Percentiles rank a stretch among this genome's conserved stretches.
Evolutionary conservation across 37 sponge, comb jelly and placozoan genomes (phyloP).

Genomic region (Dysidea cf. avara): DNA sequence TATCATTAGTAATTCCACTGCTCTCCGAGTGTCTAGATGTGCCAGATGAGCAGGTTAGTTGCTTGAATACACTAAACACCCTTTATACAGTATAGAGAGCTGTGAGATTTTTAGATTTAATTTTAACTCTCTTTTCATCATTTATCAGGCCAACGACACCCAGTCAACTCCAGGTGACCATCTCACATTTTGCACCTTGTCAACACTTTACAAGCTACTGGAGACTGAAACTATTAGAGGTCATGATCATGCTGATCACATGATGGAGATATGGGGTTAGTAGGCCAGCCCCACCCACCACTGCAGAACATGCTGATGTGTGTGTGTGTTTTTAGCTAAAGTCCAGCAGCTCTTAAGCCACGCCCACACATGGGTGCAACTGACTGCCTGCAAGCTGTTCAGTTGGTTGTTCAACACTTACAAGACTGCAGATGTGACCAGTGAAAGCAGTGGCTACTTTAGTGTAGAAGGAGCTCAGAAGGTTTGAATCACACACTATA

Average conservation of each 20-base stretch:
- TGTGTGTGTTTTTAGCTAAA: not conserved
- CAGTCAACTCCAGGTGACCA: conserved; percentile 28
- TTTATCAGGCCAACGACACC: not conserved
- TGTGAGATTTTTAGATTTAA: not conserved
- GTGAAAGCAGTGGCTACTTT: too few species aligned
- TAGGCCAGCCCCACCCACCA: not conserved
- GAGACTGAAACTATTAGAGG: conserved; percentile 28
- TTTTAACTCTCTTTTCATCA: too few species aligned
- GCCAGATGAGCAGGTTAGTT: not conserved
- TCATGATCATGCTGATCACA: not conserved
- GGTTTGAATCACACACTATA: too few species aligned
- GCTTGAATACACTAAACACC: not conserved
- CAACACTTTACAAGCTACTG: conserved; percentile 53
- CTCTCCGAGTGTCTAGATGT: conserved; percentile 32
- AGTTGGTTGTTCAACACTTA: conserved; percentile 71
- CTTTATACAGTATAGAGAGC: not conserved
- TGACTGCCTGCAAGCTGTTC: conserved; percentile 48
- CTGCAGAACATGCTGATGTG: not conserved
- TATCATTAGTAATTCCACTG: conserved; percentile 51
- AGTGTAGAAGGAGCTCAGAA: too few species aligned
- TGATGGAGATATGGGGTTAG: conserved; percentile 67
- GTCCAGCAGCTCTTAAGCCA: conserved; percentile 50
- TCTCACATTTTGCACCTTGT: conserved; percentile 48
- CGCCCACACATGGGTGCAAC: conserved; percentile 82
- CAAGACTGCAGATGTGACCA: conserved; percentile 4